phyloP scores from a whole-genome alignment of 2,888 invertebrate species.

The Chaetogeoica ovagalla region DNA sequence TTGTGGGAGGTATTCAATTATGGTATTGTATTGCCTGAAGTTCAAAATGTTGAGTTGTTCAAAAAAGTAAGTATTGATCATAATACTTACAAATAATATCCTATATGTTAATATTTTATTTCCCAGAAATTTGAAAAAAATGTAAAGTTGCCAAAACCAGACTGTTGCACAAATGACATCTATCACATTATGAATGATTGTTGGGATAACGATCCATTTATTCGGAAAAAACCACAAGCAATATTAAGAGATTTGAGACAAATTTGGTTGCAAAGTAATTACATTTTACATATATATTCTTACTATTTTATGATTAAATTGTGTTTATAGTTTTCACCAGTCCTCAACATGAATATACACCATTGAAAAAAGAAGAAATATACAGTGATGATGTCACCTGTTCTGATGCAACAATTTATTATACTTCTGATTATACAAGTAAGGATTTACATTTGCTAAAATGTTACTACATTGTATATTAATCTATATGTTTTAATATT shows the following conservation, averaged over 20 bases:
- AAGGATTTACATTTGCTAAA: not conserved
- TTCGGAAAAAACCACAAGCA: constrained; percentile 77
- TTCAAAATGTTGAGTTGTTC: constrained; percentile 58
- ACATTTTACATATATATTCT: not conserved
- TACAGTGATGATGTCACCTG: constrained; percentile 43
- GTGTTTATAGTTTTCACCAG: constrained; percentile 39
- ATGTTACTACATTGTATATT: not conserved
- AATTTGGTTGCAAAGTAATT: constrained; percentile 72
- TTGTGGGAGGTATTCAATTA: constrained; percentile 89
- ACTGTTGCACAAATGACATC: constrained; percentile 73
- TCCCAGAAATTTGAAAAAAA: constrained; percentile 70
- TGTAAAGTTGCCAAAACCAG: constrained; percentile 64
- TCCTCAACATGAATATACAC: constrained; percentile 50
- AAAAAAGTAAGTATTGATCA: constrained; percentile 58
- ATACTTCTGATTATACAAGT: constrained; percentile 47
- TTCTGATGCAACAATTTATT: constrained; percentile 48
- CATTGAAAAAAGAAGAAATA: constrained; percentile 48
- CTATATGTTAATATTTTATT: constrained; percentile 57
- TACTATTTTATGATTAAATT: constrained; percentile 1
- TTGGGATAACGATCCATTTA: constrained; percentile 75
- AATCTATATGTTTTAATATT: constrained; percentile 8
- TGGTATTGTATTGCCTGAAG: constrained; percentile 62
- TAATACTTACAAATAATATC: not conserved
- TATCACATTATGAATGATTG: constrained; percentile 78
- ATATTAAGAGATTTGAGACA: constrained; percentile 84